Evolutionary conservation across 2,797 vertebrate genomes (phyloP), one percentile per base, ranked within the genome.

Genomic region (Phaenicophaeus curvirostris): DNA sequence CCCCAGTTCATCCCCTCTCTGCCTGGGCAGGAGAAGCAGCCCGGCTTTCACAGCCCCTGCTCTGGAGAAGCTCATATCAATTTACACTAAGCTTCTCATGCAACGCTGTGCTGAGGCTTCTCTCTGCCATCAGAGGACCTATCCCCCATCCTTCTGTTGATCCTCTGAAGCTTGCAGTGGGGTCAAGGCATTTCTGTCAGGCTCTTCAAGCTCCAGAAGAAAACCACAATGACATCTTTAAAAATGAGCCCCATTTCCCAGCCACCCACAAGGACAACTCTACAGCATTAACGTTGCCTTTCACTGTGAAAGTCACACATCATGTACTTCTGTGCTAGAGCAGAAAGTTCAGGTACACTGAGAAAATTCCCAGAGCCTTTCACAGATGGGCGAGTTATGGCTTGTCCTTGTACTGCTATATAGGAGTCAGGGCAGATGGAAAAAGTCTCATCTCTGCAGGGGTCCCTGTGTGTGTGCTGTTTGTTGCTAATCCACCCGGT

Each of bases 21-120:
- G 30, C 46, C 54, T 0, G 1, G 53, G 41, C 25, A 71, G 42
- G 78, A 68, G 53, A 9, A 48, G 20, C 28, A 69, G 24, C 30
- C 41, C 27, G 20, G 21, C 14, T 23, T 51, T 72, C 23, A 6
- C 33, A 46, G n/a, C 13, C 75, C 46, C 57, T 79, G 53, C 65
- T 51, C 41, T 67, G 42, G 30, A 54, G 14, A 20, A 13, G 15
- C 35, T 85, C 23, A 8, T 8, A 23, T 33, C 0, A 0, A 58
- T 62, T 69, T 58, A 41, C 63, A 8, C 0, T 0, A 30, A 62
- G 24, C 13, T 88, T 44, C 20, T 80, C 42, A 27, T 2, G 2
- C 20, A 6, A 15, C 6, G 17, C 33, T 1, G 0, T 11, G 61
- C 27, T 62, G 24, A n/a, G 53, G 11, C 16, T 74, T 69, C 59